Percentiles rank a stretch among this genome's conserved stretches.
Conservation (phyloP, 1,140 invertebrate species). For the Rhagoletis zephyria region DNA sequence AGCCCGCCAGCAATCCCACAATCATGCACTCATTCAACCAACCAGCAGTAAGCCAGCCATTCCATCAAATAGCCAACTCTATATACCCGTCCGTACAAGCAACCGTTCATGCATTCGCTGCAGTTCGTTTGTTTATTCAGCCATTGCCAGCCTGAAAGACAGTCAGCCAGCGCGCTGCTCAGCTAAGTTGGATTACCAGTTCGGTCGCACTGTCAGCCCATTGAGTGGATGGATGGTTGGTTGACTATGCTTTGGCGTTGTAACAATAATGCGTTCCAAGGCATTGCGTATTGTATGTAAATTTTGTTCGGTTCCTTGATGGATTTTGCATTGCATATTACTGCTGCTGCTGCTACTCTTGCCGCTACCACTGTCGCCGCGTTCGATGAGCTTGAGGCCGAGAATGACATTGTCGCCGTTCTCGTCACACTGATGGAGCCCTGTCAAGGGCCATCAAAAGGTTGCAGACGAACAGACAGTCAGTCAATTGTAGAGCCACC, state of each 20-base stretch:
- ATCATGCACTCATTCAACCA: conserved; percentile 14
- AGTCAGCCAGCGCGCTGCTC: neutral
- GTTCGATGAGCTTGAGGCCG: neutral
- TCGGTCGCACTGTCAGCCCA: neutral
- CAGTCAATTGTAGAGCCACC: neutral
- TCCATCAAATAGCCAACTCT: neutral
- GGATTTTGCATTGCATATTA: conserved; percentile 48
- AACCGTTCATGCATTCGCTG: conserved; percentile 15
- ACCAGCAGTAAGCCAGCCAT: conserved; percentile 8
- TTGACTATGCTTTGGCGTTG: conserved; percentile 25
- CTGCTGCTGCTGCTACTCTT: neutral
- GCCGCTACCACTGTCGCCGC: neutral
- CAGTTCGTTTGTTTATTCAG: conserved; percentile 5
- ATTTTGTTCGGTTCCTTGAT: conserved; percentile 45
- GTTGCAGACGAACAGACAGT: conserved; percentile 25
- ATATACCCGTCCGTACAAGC: neutral
- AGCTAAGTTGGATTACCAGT: conserved; percentile 23
- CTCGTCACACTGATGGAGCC: conserved; percentile 50
- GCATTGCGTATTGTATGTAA: conserved; percentile 51
- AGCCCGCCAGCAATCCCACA: conserved; percentile 17
- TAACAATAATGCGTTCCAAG: conserved; percentile 29
- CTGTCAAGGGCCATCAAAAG: conserved; percentile 52
- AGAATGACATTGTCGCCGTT: conserved; percentile 47
- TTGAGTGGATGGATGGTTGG: conserved; percentile 3
- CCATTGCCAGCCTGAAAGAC: neutral